Evolutionary conservation across 2,888 invertebrate genomes (phyloP).

Genomic region (Argynnis bischoffii): DNA sequence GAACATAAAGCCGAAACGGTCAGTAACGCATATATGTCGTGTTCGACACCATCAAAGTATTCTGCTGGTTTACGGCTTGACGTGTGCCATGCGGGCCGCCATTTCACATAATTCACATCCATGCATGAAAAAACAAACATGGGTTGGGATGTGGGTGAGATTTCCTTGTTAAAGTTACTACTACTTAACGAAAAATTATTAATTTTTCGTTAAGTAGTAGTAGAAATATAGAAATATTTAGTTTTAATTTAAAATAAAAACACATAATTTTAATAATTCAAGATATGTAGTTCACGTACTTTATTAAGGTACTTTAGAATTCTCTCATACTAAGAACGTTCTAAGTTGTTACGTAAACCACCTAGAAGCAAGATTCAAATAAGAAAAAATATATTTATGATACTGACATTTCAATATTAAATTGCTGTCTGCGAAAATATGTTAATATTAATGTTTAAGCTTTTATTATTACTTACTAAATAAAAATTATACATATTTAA

Average conservation of each 20-base stretch:
- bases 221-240: not conserved
- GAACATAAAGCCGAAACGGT: conserved; percentile 47
- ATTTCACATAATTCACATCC: conserved; percentile 40
- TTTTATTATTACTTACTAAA: not conserved
- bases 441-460: not conserved
- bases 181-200: not conserved
- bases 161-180: too few relatives aligned
- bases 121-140: conserved; percentile 34
- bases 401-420: conserved; percentile 8
- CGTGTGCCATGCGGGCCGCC: conserved; percentile 37
- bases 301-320: conserved; percentile 9
- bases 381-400: conserved; percentile 8
- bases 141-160: conserved; percentile 1
- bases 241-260: not conserved
- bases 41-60: conserved; percentile 46
- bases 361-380: not conserved
- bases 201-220: not conserved
- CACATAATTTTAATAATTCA: not conserved
- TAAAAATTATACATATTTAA: not conserved
- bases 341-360: conserved; percentile 11
- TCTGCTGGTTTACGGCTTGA: conserved; percentile 43
- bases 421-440: conserved; percentile 1
- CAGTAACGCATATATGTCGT: conserved; percentile 41
- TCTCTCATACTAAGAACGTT: conserved; percentile 11
- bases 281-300: not conserved